A percentile compares a stretch with the other conserved stretches of the same genome.
phyloP scores from a whole-genome alignment of 2,113 vertebrate genomes.

The Pseudopodoces humilis region DNA sequence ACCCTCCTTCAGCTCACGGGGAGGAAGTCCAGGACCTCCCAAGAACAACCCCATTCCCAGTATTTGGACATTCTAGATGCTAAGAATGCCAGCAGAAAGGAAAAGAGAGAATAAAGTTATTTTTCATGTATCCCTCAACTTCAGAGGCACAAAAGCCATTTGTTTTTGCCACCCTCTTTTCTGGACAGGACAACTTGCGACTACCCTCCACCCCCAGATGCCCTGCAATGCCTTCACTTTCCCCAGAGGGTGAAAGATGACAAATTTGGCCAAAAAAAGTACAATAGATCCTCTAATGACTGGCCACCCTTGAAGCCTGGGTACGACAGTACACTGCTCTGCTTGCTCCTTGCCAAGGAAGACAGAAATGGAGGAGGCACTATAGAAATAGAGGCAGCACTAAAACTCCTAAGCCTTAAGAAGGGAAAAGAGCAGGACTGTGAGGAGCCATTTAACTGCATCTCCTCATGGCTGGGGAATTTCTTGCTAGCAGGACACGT shows the following conservation, averaged over 20 bases:
- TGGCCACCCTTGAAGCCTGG: background rate
- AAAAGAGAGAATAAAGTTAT: background rate
- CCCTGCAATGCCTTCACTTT: fast-evolving
- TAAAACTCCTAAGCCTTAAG: background rate
- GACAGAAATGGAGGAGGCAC: background rate
- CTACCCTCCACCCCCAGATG: background rate
- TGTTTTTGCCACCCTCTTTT: background rate
- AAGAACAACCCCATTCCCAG: background rate
- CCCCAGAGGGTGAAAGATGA: background rate
- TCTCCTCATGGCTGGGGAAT: constrained; percentile 39
- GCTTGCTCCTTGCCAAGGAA: background rate
- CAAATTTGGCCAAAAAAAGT: background rate
- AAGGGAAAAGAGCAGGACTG: background rate
- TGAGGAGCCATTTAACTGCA: background rate
- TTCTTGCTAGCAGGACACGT: background rate
- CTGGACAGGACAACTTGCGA: background rate
- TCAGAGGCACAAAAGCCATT: background rate
- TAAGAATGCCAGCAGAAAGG: background rate
- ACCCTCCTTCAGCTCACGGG: background rate
- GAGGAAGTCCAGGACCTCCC: background rate
- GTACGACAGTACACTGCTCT: background rate
- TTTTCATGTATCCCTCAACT: background rate
- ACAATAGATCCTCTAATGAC: background rate
- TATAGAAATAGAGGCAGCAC: background rate
- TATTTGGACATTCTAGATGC: background rate